These are phyloP conservation scores for Pseudomyrmex cubaensis DNA, from an alignment of 1,140 invertebrate genomes.

Conservation along the genomic window DNA sequence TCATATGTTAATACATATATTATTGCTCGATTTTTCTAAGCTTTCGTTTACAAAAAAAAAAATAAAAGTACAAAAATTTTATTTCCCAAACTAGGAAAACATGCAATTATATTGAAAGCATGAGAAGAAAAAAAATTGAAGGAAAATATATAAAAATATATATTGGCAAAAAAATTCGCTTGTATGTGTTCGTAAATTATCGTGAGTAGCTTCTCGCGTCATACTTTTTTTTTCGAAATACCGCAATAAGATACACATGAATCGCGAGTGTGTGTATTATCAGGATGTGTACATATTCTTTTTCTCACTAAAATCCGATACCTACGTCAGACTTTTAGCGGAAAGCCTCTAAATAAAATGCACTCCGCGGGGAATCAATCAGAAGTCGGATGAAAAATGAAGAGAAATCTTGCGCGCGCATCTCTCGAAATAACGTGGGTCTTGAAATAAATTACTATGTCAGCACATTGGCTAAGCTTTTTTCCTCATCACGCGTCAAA, in stretches of 20 bases:
- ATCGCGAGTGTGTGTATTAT: neutral
- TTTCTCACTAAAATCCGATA: constrained; percentile 10
- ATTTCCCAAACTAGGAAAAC: neutral
- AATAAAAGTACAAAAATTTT: too few species aligned
- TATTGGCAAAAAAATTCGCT: neutral
- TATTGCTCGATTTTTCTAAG: too few species aligned
- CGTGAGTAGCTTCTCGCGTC: neutral
- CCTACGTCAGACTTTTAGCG: neutral
- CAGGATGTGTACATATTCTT: neutral
- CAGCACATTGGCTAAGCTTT: neutral
- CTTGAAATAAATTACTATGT: constrained; percentile 43
- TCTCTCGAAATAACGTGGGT: constrained; percentile 9
- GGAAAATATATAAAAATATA: neutral
- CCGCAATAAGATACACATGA: neutral
- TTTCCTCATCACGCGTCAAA: neutral
- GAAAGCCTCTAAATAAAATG: constrained; percentile 36
- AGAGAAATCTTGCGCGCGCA: constrained; percentile 10
- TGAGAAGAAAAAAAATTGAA: neutral
- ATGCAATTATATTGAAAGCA: neutral
- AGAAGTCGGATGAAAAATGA: constrained; percentile 14
- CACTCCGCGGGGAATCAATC: constrained; percentile 5
- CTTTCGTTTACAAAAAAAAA: too few species aligned
- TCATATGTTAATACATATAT: too few species aligned
- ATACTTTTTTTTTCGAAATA: neutral
- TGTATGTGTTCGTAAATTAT: constrained; percentile 20